Conservation (phyloP, 2,113 vertebrate species). For the Pygoscelis antarcticus region DNA sequence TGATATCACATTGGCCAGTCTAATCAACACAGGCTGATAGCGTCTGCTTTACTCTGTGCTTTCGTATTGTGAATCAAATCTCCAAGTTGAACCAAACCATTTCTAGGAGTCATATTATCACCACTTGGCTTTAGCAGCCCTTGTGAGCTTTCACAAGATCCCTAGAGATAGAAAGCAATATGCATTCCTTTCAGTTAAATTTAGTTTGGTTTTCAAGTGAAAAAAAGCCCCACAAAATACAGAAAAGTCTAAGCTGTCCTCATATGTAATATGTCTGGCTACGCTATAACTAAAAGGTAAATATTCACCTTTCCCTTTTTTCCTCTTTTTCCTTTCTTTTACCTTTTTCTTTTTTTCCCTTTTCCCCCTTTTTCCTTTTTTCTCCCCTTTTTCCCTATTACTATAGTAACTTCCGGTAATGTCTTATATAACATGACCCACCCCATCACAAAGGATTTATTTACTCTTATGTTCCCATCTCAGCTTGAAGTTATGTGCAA, state of each 20-base stretch:
- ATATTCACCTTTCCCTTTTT: not conserved
- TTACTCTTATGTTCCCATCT: not conserved
- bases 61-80: not conserved
- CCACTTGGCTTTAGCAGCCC: not conserved
- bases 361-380: not conserved
- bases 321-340: not conserved
- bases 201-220: not conserved
- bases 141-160: not conserved
- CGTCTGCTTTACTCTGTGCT: not conserved
- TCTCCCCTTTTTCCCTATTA: not conserved
- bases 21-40: not conserved
- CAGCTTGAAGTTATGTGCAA: not conserved
- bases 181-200: not conserved
- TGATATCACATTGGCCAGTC: not conserved
- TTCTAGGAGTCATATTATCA: not conserved
- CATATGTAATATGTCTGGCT: not conserved
- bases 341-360: rapidly evolving
- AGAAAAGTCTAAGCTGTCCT: not conserved
- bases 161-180: not conserved
- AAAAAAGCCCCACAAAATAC: not conserved
- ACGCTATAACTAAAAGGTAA: not conserved
- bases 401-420: not conserved
- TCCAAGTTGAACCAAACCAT: conserved; percentile 12
- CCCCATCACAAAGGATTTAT: not conserved
- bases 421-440: not conserved